Conservation (phyloP, 2,113 vertebrate species). For the Sylvia atricapilla region DNA sequence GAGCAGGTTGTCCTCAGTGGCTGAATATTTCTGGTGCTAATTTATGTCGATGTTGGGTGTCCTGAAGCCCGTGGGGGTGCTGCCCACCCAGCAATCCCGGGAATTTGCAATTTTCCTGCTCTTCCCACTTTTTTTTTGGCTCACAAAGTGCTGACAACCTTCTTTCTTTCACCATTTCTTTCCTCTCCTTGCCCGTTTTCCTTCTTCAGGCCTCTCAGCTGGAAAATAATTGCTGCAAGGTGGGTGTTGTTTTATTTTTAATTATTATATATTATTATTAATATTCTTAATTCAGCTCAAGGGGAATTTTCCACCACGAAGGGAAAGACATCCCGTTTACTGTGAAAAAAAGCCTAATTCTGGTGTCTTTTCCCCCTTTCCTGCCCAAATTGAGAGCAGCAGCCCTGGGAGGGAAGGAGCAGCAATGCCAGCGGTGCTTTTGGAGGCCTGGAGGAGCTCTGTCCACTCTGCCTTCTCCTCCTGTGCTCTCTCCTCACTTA, state of each 20-base stretch:
- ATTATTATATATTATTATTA: neutral
- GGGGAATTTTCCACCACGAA: neutral
- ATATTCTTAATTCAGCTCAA: neutral
- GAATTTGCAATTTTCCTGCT: neutral
- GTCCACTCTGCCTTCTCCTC: neutral
- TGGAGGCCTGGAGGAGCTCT: neutral
- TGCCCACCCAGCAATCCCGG: neutral
- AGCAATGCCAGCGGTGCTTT: conserved; percentile 6
- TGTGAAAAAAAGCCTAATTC: conserved; percentile 57
- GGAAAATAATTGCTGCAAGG: neutral
- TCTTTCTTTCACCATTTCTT: neutral
- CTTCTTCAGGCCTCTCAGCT: neutral
- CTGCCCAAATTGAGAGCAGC: neutral
- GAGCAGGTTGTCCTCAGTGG: conserved; percentile 41
- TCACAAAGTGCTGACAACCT: neutral
- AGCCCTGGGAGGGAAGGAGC: neutral
- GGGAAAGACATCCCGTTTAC: conserved; percentile 48
- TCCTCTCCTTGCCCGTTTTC: neutral
- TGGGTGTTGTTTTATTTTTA: neutral
- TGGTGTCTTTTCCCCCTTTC: conserved; percentile 30
- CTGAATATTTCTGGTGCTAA: conserved; percentile 77
- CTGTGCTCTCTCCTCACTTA: neutral
- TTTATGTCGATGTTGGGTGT: conserved; percentile 51
- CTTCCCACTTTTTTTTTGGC: neutral
- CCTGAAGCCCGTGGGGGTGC: neutral